Conservation (phyloP, 2,888 invertebrate species). For the Protonemura montana region DNA sequence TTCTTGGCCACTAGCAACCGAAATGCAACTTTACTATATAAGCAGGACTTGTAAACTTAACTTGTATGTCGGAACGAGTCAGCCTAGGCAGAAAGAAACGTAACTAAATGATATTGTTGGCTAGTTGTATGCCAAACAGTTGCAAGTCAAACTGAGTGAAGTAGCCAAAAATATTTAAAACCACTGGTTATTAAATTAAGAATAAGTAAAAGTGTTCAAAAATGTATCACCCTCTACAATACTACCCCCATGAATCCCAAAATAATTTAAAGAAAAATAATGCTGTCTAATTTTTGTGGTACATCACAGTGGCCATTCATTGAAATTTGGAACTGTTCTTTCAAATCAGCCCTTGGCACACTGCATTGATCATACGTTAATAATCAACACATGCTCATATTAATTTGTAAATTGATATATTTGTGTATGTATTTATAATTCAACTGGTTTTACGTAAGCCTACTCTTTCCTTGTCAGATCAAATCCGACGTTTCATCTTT, state of each 20-base stretch:
- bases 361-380: neutral
- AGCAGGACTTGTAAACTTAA: conserved; percentile 30
- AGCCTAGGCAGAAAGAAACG: neutral
- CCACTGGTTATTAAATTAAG: conserved; percentile 12
- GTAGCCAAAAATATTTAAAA: conserved; percentile 35
- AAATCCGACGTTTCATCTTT: neutral
- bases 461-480: neutral
- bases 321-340: neutral
- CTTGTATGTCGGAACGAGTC: neutral
- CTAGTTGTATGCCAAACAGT: neutral
- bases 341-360: too few relatives aligned
- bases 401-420: too few relatives aligned
- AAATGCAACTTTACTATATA: conserved; percentile 16
- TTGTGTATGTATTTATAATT: neutral
- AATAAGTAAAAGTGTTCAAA: conserved; percentile 12
- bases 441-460: neutral
- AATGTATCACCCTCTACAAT: neutral
- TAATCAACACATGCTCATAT: too few relatives aligned
- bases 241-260: conserved; percentile 8
- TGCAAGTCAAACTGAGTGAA: conserved; percentile 29
- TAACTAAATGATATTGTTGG: neutral
- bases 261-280: neutral
- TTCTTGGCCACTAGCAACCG: conserved; percentile 8
- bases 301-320: conserved; percentile 36
- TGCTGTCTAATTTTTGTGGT: conserved; percentile 35